Evolutionary conservation across 2,888 invertebrate species (phyloP).

Genomic region (Drosophila testacea): DNA sequence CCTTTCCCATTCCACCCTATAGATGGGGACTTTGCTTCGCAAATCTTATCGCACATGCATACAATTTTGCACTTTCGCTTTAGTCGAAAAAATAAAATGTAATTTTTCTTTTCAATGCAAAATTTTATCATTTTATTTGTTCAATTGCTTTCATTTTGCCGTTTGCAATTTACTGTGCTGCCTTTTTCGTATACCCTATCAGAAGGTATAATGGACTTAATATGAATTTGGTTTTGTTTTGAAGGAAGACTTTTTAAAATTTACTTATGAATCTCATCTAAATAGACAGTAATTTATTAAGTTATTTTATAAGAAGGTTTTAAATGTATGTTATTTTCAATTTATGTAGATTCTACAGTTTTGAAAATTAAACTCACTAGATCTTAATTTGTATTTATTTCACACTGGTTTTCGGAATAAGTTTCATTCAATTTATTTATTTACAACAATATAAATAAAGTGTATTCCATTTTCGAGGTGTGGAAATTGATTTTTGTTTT

Average conservation of each 20-base stretch:
- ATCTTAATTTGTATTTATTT: too few relatives aligned
- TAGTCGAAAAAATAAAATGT: conserved; percentile 29
- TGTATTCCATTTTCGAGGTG: not conserved
- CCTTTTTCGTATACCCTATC: conserved; percentile 6
- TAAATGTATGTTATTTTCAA: too few relatives aligned
- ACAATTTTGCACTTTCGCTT: conserved; percentile 54
- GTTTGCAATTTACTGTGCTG: conserved; percentile 13
- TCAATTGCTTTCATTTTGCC: conserved; percentile 63
- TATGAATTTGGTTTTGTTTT: not conserved
- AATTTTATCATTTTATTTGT: conserved; percentile 52
- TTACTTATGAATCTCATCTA: too few relatives aligned
- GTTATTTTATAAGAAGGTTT: too few relatives aligned
- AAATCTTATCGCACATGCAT: conserved; percentile 40
- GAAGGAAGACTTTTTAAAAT: not conserved
- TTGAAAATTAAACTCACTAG: too few relatives aligned
- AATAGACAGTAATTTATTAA: too few relatives aligned
- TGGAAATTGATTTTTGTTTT: not conserved
- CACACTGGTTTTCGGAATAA: too few relatives aligned
- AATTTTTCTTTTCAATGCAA: conserved; percentile 51
- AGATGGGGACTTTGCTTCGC: conserved; percentile 10
- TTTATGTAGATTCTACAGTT: too few relatives aligned
- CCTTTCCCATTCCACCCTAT: not conserved
- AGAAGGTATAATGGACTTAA: not conserved
- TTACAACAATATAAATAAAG: not conserved
- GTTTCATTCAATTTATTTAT: too few relatives aligned